Percentiles rank a stretch among this genome's conserved stretches.
These are phyloP conservation scores for Thyatira batis DNA, from an alignment of 2,888 invertebrate genomes.

Conservation along the genomic window DNA sequence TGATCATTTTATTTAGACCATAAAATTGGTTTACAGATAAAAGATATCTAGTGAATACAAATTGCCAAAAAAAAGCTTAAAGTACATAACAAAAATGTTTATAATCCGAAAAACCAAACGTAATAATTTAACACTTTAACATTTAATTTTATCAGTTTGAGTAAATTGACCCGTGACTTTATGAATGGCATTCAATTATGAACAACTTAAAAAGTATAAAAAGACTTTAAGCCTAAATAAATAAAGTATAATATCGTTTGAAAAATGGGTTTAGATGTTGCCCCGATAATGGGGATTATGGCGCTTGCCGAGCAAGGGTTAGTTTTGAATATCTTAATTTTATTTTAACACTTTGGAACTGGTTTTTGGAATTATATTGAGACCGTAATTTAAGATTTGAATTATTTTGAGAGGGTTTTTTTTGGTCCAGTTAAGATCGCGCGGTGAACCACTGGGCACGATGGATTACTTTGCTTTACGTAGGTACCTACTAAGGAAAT, in stretches of 20 bases:
- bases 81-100: slow-evolving; percentile 13
- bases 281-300: slow-evolving; percentile 53
- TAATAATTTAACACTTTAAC: slow-evolving; percentile 35
- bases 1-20: too few relatives aligned
- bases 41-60: not conserved
- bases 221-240: slow-evolving; percentile 8
- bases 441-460: not conserved
- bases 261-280: slow-evolving; percentile 20
- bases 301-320: slow-evolving; percentile 42
- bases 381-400: slow-evolving; percentile 34
- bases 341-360: slow-evolving; percentile 46
- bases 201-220: slow-evolving; percentile 3
- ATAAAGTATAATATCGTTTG: slow-evolving; percentile 22
- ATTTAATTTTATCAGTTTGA: slow-evolving; percentile 37
- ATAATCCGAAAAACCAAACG: slow-evolving; percentile 29
- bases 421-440: not conserved
- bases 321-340: slow-evolving; percentile 59
- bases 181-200: slow-evolving; percentile 34
- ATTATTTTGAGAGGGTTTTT: not conserved
- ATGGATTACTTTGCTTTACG: not conserved
- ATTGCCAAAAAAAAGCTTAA: not conserved
- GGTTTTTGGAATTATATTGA: slow-evolving; percentile 38
- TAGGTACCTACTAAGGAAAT: too few relatives aligned
- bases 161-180: slow-evolving; percentile 38
- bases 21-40: too few relatives aligned